phyloP scores from a whole-genome alignment of 2,888 invertebrate species.

The Xanthorhoe designata region DNA sequence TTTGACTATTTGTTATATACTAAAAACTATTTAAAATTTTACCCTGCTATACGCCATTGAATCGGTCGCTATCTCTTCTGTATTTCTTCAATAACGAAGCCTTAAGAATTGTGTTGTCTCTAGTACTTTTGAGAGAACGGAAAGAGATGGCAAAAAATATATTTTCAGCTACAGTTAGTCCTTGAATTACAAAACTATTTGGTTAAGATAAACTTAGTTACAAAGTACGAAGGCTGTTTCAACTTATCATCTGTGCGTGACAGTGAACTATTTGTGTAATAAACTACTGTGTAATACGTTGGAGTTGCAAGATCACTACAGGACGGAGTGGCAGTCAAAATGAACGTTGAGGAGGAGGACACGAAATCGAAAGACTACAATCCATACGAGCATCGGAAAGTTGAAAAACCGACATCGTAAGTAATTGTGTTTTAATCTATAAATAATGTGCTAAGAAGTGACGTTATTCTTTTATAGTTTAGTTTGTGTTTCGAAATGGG shows the following conservation, averaged over 20 bases:
- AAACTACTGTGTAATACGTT: neutral
- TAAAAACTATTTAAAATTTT: too few species aligned
- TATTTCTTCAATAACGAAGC: neutral
- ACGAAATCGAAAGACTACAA: constrained; percentile 60
- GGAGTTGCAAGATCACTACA: constrained; percentile 36
- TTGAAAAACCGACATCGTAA: constrained; percentile 80
- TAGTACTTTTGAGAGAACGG: neutral
- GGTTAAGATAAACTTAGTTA: neutral
- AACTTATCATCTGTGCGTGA: constrained; percentile 13
- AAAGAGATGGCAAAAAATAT: neutral
- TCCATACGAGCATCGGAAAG: constrained; percentile 75
- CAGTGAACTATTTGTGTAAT: constrained; percentile 12
- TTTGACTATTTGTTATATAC: too few species aligned
- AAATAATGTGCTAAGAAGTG: neutral
- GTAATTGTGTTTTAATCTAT: constrained; percentile 47
- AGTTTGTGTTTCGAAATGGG: neutral
- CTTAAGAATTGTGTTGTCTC: neutral
- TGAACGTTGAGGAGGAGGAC: constrained; percentile 51
- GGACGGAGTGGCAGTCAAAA: constrained; percentile 40
- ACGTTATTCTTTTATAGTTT: neutral
- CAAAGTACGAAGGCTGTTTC: constrained; percentile 9
- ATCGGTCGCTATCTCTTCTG: too few species aligned
- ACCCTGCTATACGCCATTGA: too few species aligned
- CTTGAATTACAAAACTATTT: neutral
- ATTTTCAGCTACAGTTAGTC: neutral